These are phyloP conservation scores for Synaphobranchus kaupii DNA, from an alignment of 2,797 vertebrate species.

Conservation along the genomic window DNA sequence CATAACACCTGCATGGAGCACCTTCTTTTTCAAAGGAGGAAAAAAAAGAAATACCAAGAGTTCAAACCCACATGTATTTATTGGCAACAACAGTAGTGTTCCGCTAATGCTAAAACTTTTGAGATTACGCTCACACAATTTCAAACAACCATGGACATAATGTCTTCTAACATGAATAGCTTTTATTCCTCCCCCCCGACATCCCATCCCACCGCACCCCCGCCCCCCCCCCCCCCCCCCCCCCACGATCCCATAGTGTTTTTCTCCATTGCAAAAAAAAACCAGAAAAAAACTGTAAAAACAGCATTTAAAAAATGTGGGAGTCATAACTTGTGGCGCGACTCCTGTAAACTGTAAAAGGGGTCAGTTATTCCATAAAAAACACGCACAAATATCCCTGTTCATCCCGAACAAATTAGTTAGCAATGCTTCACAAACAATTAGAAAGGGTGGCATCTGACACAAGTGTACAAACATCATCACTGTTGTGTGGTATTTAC, in stretches of 20 bases:
- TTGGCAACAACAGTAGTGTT: constrained; percentile 68
- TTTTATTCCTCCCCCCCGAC: background rate
- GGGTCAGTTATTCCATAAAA: constrained; percentile 2
- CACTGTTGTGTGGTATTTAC: constrained; percentile 4
- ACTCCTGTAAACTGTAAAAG: constrained; percentile 22
- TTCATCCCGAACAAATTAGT: background rate
- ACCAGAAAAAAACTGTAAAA: constrained; percentile 1
- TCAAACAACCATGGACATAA: background rate
- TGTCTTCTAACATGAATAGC: constrained; percentile 6
- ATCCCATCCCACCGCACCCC: background rate
- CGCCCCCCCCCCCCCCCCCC: background rate
- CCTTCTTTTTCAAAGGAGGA: background rate
- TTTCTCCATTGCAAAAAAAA: background rate
- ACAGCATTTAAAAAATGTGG: background rate
- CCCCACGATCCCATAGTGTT: background rate
- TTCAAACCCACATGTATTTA: constrained; percentile 68
- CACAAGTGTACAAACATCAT: background rate
- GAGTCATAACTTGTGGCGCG: background rate
- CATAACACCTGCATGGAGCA: background rate
- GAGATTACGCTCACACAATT: constrained; percentile 8
- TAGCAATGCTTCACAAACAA: background rate
- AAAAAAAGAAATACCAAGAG: background rate
- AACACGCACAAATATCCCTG: constrained; percentile 15
- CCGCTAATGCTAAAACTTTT: constrained; percentile 64
- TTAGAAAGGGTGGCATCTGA: background rate